Conservation (phyloP, 2,888 invertebrate species). For the Plebejus melissa region DNA sequence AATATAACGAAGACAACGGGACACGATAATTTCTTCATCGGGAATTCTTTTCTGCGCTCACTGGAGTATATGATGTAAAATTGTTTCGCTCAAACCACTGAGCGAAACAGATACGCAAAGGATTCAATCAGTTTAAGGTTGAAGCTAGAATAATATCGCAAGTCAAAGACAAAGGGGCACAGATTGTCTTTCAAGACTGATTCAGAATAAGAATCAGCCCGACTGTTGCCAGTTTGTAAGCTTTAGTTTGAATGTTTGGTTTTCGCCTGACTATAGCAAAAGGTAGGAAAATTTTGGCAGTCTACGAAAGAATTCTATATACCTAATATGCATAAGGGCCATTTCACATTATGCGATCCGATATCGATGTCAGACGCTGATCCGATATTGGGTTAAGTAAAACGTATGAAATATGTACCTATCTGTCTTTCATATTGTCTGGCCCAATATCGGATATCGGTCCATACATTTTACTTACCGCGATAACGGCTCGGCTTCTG, state of each 20-base stretch:
- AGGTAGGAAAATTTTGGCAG: not conserved
- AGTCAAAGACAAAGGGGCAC: not conserved
- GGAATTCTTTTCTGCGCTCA: slow-evolving; percentile 10
- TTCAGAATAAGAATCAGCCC: not conserved
- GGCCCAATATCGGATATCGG: too few species aligned
- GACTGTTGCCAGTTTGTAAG: not conserved
- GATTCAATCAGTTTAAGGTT: slow-evolving; percentile 5
- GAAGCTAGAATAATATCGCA: slow-evolving; percentile 1
- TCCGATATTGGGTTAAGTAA: too few species aligned
- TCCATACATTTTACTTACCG: too few species aligned
- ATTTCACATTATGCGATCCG: too few species aligned
- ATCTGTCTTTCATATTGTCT: too few species aligned
- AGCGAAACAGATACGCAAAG: slow-evolving; percentile 13
- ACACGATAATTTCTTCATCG: slow-evolving; percentile 14
- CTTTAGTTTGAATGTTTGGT: not conserved
- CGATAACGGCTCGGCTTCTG: too few species aligned
- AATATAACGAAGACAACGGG: slow-evolving; percentile 21
- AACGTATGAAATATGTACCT: too few species aligned
- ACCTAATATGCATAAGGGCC: too few species aligned
- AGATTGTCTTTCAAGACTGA: not conserved
- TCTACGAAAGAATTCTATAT: not conserved
- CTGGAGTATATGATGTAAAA: not conserved
- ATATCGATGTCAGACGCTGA: too few species aligned
- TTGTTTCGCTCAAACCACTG: not conserved
- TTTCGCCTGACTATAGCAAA: not conserved